Evolutionary conservation across 2,797 vertebrate species (phyloP), one percentile per base, ranked within the genome.

Genomic region (Buphagus erythrorhynchus): DNA sequence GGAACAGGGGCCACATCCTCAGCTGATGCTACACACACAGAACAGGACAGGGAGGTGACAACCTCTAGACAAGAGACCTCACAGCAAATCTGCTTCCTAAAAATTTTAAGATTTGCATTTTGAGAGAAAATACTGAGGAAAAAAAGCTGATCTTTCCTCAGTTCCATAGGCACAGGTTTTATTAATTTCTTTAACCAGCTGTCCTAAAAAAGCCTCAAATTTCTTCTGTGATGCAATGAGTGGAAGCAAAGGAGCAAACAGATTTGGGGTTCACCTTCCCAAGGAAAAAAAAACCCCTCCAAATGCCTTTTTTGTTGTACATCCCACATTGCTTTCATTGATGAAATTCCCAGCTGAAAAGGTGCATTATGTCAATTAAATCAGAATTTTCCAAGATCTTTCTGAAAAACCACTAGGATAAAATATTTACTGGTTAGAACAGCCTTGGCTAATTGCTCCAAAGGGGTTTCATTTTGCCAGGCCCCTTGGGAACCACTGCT

Each of bases 261-360:
- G 48, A 86, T 55, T 13, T 62, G 16, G 40, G 6, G 6, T 72
- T 86, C 35, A 28, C 16, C 2, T 74, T 61, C 16, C 35, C 46
- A 26, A 49, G 33, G 5, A 2, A 4, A 54, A 77, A 22, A 33
- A 38, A 11, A 0, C 0, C 6, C 9, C 7, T 77, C 33, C 42
- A 46, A 90, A 59, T 16, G 5, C 8, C 26, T 77, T 71, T 73
- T 46, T 57, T 55, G 9, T 49, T 46, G 4, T 72, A 72, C 6
- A 26, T 48, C 20, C 15, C 9, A n/a, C 2, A 6, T 40, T 57
- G 51, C 11, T 92, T 88, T 46, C n/a, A 65, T 3, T 0, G 5
- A 20, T 43, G 36, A 66, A 68, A 88, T 19, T 55, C 52, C 40
- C 40, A 63, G 36, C 28, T 66, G 90, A 92, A 84, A 84, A 92